Base-by-base conservation (phyloP, 2,888 invertebrate species). In the Agrochola litura region DNA sequence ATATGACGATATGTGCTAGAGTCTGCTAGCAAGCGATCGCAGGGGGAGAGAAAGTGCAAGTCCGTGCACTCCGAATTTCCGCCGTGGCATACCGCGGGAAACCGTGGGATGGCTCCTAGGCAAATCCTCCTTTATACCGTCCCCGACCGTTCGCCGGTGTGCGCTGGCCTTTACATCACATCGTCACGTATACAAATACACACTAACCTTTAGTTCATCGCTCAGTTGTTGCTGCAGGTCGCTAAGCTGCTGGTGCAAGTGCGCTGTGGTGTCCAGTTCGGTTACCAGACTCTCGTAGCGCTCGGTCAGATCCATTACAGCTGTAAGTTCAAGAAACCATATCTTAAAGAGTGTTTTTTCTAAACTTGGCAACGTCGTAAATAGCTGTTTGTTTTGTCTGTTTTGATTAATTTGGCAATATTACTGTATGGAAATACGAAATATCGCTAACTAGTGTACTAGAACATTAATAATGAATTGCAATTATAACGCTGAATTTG, bases 251-350 rank as follows among this genome's bases (percentile, higher is more conserved):
- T 85, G 85, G 81, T 95, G 94, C 12, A 88, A 84, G 71, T 89
- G 86, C 76, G 90, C 16, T 0, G 92, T 92, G 6, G 66, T 63
- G 25, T 95, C 94, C 87, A 94, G 81, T 54, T 94, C 93, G 0
- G 52, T 9, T 25, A 91, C 90, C 82, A 95, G 88, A 0, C 82
- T 87, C 9, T 92, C 90, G 88, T 92, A 95, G 1, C 93, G 92
- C 81, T 93, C 93, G 2, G 85, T 92, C 81, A 96, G 85, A 80
- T 96, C 96, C 89, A 87, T n/a, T 43, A 96, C 81, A 12, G 95
- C 96, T 96, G 83, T n/a, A 43, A 81, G 46, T 12, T 25, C 14
- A 81, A 49, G 1, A 41, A 66, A 30, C n/a, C n/a, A 22, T 76
- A 8, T n/a, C 4, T 63, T 63, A 68, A 68, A 19, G 10, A 37